phyloP scores from a whole-genome alignment of 2,113 vertebrate genomes.

The Trematomus loennbergii region DNA sequence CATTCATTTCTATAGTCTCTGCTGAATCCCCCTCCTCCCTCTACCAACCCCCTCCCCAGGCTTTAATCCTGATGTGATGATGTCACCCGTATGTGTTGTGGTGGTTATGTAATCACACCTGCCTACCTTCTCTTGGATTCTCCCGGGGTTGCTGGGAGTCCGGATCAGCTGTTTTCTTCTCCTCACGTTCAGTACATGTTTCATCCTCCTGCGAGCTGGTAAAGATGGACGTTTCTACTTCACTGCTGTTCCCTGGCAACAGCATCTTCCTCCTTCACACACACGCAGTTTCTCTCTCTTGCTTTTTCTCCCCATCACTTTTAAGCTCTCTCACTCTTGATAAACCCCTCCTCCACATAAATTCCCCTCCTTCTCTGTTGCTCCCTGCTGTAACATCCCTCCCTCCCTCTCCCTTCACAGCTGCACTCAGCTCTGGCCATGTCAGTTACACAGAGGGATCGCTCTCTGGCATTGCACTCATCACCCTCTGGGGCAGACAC shows the following conservation, averaged over 20 bases:
- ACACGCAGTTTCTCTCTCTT: slow-evolving; percentile 29
- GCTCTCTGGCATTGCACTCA: slow-evolving; percentile 32
- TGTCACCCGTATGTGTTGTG: slow-evolving; percentile 68
- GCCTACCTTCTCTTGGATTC: slow-evolving; percentile 65
- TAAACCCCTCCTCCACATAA: slow-evolving; percentile 63
- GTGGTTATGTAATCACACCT: slow-evolving; percentile 71
- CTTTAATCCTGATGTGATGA: slow-evolving; percentile 78
- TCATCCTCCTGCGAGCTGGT: slow-evolving; percentile 11
- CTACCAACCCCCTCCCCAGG: slow-evolving; percentile 40
- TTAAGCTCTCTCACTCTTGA: slow-evolving; percentile 55
- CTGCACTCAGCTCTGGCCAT: slow-evolving; percentile 63
- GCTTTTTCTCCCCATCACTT: slow-evolving; percentile 42
- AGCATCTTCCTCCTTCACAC: slow-evolving; percentile 69
- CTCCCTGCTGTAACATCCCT: slow-evolving; percentile 32
- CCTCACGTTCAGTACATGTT: slow-evolving; percentile 30
- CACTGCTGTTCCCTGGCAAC: slow-evolving; percentile 83
- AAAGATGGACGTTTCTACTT: slow-evolving; percentile 40
- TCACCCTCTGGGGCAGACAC: slow-evolving; percentile 28
- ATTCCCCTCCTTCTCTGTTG: slow-evolving; percentile 37
- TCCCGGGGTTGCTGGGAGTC: background rate
- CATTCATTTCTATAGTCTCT: slow-evolving; percentile 15
- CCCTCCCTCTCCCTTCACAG: slow-evolving; percentile 35
- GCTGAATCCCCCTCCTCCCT: slow-evolving; percentile 34
- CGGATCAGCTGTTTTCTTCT: slow-evolving; percentile 39
- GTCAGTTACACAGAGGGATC: slow-evolving; percentile 34